Evolutionary conservation across 2,113 vertebrate genomes (phyloP).

Genomic region (Amblyopsis rosae): DNA sequence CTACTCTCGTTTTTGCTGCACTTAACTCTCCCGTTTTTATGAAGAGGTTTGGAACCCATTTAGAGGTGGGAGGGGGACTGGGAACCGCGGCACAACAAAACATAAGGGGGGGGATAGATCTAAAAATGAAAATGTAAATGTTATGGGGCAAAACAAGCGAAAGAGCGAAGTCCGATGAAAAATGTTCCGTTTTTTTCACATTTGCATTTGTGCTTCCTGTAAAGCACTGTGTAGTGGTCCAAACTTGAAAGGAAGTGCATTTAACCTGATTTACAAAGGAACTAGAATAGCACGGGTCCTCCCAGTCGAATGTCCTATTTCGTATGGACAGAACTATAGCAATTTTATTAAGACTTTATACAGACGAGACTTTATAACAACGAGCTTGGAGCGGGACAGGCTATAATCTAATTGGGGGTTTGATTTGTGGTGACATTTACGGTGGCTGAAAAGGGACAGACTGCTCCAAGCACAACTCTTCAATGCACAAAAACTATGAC

Average conservation of each 20-base stretch:
- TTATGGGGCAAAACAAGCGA: too few relatives aligned
- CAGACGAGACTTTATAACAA: not conserved
- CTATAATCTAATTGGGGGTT: conserved; percentile 33
- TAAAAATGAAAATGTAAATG: too few relatives aligned
- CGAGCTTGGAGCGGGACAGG: conserved; percentile 37
- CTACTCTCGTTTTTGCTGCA: too few relatives aligned
- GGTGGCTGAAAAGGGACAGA: not conserved
- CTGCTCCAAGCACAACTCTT: conserved; percentile 18
- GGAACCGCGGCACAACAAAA: too few relatives aligned
- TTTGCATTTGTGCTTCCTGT: not conserved
- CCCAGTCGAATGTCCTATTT: too few relatives aligned
- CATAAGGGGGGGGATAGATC: too few relatives aligned
- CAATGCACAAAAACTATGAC: not conserved
- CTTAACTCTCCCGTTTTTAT: too few relatives aligned
- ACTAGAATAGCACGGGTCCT: too few relatives aligned
- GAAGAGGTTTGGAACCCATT: too few relatives aligned
- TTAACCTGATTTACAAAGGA: not conserved
- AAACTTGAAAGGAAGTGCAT: not conserved
- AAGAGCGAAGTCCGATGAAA: not conserved
- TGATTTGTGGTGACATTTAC: conserved; percentile 55
- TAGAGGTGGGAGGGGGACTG: too few relatives aligned
- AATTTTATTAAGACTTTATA: conserved; percentile 17
- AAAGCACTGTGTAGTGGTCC: not conserved
- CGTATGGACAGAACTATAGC: not conserved
- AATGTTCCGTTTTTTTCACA: not conserved